These are phyloP conservation scores for Psophia crepitans DNA, from an alignment of 2,113 vertebrate species.

Conservation along the genomic window DNA sequence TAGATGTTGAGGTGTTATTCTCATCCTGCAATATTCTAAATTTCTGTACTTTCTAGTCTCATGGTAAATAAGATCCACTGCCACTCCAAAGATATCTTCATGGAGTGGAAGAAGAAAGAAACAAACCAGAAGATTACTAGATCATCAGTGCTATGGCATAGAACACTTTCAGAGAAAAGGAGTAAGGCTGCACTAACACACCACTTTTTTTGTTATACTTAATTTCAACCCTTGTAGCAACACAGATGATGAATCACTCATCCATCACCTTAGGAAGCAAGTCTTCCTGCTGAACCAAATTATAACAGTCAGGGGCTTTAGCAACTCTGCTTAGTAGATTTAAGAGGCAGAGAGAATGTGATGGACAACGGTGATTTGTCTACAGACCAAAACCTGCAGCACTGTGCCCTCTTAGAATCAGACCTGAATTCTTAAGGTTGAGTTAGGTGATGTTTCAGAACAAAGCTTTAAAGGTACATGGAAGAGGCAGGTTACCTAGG, in stretches of 20 bases:
- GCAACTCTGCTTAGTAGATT: background rate
- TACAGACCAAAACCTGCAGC: background rate
- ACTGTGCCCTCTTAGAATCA: background rate
- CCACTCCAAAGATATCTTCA: background rate
- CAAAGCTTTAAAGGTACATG: background rate
- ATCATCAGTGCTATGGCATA: background rate
- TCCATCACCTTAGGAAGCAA: background rate
- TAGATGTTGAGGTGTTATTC: background rate
- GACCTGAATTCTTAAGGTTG: background rate
- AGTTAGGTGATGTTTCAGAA: background rate
- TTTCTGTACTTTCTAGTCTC: background rate
- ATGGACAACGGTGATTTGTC: background rate
- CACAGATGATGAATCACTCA: background rate
- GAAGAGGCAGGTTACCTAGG: background rate
- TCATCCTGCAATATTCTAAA: background rate
- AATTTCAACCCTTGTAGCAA: background rate
- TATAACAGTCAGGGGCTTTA: background rate
- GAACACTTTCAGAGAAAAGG: background rate
- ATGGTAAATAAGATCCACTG: background rate
- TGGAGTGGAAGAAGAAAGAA: background rate
- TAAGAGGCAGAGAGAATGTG: background rate
- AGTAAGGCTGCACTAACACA: background rate
- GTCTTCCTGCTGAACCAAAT: background rate
- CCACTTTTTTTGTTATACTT: background rate
- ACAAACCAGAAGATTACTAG: background rate